Conservation (phyloP, 2,113 vertebrate genomes). For the Lota lota region DNA sequence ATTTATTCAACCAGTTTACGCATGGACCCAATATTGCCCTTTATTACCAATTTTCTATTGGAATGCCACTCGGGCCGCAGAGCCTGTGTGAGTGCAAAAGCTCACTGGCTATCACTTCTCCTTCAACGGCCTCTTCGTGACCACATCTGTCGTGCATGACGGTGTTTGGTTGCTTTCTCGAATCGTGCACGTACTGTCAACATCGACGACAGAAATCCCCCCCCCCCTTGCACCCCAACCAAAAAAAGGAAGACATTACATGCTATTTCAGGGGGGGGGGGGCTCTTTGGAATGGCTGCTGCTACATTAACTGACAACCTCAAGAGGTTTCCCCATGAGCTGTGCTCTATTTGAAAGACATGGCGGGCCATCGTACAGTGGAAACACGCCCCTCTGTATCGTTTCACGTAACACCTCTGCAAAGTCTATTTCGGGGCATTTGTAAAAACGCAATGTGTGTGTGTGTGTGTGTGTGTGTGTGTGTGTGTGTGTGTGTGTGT, state of each 20-base stretch:
- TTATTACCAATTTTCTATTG: too few species aligned
- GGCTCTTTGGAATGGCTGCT: neutral
- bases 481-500: neutral
- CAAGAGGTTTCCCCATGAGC: constrained; percentile 16
- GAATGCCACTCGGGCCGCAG: constrained; percentile 10
- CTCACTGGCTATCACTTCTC: constrained; percentile 26
- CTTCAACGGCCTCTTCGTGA: constrained; percentile 19
- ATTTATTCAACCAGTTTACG: too few species aligned
- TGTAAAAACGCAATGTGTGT: neutral
- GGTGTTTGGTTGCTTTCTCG: constrained; percentile 25
- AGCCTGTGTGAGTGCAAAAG: constrained; percentile 6
- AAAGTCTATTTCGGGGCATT: constrained; percentile 6
- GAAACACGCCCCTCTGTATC: constrained; percentile 31
- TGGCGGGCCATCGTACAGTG: constrained; percentile 12
- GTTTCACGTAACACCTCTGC: constrained; percentile 14
- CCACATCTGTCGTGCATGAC: constrained; percentile 34
- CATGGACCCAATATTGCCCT: too few species aligned
- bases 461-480: neutral
- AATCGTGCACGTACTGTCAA: constrained; percentile 32
- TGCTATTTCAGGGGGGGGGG: constrained; percentile 10
- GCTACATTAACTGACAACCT: constrained; percentile 24
- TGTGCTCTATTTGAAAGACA: constrained; percentile 19
- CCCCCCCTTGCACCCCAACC: neutral
- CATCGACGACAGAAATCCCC: constrained; percentile 38
- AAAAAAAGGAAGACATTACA: constrained; percentile 6